A percentile compares a stretch with the other conserved stretches of the same genome.
Evolutionary conservation across 2,113 vertebrate species (phyloP).

Genomic region (Labeo rohita): DNA sequence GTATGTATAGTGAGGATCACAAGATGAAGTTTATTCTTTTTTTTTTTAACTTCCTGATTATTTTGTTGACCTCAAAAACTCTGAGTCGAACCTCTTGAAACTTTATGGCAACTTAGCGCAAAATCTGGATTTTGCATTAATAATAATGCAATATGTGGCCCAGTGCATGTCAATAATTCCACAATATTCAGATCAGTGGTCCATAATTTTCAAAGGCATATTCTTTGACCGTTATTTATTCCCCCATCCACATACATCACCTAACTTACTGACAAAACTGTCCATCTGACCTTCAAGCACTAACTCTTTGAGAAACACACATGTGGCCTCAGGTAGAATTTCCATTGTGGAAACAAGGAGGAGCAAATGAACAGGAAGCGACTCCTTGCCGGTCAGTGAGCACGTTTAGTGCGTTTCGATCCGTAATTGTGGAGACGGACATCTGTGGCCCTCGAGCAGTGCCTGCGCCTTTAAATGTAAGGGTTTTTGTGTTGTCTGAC

Average conservation of each 20-base stretch:
- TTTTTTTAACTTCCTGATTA: background rate
- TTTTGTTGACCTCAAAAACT: background rate
- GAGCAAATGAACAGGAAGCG: constrained; percentile 20
- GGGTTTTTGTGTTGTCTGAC: constrained; percentile 53
- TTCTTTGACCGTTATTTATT: background rate
- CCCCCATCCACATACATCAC: background rate
- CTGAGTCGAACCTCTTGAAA: background rate
- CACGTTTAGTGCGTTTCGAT: background rate
- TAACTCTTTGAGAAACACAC: background rate
- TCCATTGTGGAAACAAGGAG: background rate
- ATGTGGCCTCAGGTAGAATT: background rate
- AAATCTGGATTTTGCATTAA: background rate
- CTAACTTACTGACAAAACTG: background rate
- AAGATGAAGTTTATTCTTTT: background rate
- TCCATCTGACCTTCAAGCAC: background rate
- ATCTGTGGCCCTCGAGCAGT: constrained; percentile 38
- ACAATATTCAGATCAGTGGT: background rate
- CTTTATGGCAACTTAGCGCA: background rate
- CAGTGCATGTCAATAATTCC: background rate
- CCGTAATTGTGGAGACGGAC: background rate
- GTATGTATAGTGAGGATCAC: no score
- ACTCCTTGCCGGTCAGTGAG: background rate
- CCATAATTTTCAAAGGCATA: background rate
- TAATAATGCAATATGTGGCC: background rate
- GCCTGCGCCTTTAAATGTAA: constrained; percentile 78